phyloP scores from a whole-genome alignment of 2,888 invertebrate genomes.

The Dysmachus trigonus region DNA sequence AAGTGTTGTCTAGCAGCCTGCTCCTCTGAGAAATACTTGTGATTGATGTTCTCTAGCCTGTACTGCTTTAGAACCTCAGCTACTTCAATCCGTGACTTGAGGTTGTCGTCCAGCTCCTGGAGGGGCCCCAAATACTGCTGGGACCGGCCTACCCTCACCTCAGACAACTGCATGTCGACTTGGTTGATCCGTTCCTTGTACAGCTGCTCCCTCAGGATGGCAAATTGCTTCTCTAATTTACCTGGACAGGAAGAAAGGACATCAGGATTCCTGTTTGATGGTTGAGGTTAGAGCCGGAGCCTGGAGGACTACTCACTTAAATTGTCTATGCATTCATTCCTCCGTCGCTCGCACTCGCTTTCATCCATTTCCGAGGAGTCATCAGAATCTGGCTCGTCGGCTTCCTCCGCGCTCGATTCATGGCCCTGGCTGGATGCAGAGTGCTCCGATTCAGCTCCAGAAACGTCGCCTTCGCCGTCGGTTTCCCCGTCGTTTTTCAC shows the following conservation, averaged over 20 bases:
- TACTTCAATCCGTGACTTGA: slow-evolving; percentile 87
- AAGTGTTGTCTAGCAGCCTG: slow-evolving; percentile 89
- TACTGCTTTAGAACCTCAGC: slow-evolving; percentile 84
- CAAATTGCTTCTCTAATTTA: slow-evolving; percentile 89
- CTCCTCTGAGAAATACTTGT: slow-evolving; percentile 88
- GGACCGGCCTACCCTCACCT: slow-evolving; percentile 85
- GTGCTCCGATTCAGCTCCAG: slow-evolving; percentile 75
- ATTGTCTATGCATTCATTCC: slow-evolving; percentile 85
- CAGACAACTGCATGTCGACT: slow-evolving; percentile 85
- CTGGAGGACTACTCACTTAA: slow-evolving; percentile 65
- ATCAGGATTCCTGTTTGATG: background rate
- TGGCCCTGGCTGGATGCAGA: slow-evolving; percentile 74
- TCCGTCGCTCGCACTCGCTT: slow-evolving; percentile 84
- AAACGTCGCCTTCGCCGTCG: slow-evolving; percentile 73
- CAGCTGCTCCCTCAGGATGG: slow-evolving; percentile 85
- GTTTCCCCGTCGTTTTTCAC: slow-evolving; percentile 74
- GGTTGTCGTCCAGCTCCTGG: slow-evolving; percentile 85
- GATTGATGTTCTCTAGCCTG: slow-evolving; percentile 82
- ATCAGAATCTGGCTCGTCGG: slow-evolving; percentile 83
- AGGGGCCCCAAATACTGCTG: slow-evolving; percentile 89
- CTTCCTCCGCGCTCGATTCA: slow-evolving; percentile 78
- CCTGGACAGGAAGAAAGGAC: slow-evolving; percentile 63
- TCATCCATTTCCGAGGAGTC: slow-evolving; percentile 93
- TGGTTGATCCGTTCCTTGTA: slow-evolving; percentile 83
- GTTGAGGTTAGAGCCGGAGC: background rate